Conservation (phyloP, 2,888 invertebrate species). For the Gandaritis pyraliata region DNA sequence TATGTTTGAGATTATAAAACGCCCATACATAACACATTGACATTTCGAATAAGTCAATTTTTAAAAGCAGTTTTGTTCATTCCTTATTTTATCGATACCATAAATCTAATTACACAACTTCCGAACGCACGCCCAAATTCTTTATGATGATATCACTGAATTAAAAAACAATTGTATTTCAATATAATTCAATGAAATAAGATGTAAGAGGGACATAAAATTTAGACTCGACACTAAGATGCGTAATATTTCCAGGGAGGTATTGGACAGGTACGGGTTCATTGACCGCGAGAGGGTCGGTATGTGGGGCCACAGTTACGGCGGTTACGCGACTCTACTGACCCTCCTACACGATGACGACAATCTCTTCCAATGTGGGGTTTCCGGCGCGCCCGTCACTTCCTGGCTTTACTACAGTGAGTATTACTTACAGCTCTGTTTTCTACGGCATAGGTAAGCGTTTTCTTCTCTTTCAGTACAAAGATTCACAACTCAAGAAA, state of each 20-base stretch:
- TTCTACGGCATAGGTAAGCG: no score
- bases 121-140: not conserved
- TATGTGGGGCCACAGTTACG: conserved; percentile 98
- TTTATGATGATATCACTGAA: not conserved
- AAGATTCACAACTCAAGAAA: no score
- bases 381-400: conserved; percentile 96
- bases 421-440: conserved; percentile 34
- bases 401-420: conserved; percentile 96
- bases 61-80: not conserved
- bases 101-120: conserved; percentile 12
- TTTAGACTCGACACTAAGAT: not conserved
- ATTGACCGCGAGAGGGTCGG: conserved; percentile 88
- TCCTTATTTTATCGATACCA: conserved; percentile 5
- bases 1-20: no score
- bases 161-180: not conserved
- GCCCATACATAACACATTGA: not conserved
- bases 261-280: conserved; percentile 83
- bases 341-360: conserved; percentile 88
- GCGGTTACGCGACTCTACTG: conserved; percentile 94
- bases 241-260: conserved; percentile 69
- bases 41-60: not conserved
- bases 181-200: not conserved
- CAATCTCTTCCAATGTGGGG: conserved; percentile 92
- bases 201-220: no score
- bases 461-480: no score